Base-by-base conservation (phyloP, 2,888 invertebrate species). In the Leptinotarsa rubiginosa region DNA sequence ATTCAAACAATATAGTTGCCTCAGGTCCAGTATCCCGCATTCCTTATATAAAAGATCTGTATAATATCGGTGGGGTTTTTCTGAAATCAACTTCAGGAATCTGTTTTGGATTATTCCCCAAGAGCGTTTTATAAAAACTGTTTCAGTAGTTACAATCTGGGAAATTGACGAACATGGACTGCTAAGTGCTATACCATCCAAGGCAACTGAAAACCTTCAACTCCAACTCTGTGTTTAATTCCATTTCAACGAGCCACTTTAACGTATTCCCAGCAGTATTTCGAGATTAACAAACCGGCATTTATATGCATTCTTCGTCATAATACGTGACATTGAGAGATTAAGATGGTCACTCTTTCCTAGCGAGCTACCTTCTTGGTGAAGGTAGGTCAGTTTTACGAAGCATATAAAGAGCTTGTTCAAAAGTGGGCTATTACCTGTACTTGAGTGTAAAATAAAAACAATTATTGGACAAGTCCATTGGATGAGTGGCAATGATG, bases 301-400 rank as follows among this genome's bases (percentile, higher is more conserved):
- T 62, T 62, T 41, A 62, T 62, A 62, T 62, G 62, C 62, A 62
- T 62, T 62, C 62, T 62, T 62, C 41, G 62, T 62, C 62, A 62
- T 62, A 62, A 62, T 62, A 62, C 62, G 41, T 62, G 62, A 41
- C 62, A 62, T 62, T 62, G 41, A 62, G 62, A 62, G 62, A 62
- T 62, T 62, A 62, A 62, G 41, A 62, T 62, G 62, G 31, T 62
- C 15, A 62, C 62, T 62, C 62, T 62, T 31, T 62, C 41, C 62
- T 62, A 62, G 62, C 31, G n/a, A 31, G 31, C 31, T 62, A 31
- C 62, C 62, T 62, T 31, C n/a, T 16, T 13, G 4, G n/a, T 62
- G 25, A 41, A n/a, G 62, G 62, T 41, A 62, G 62, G 62, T 62
- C 62, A 62, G 62, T 62, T 62, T 41, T 31, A 62, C 3, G n/a